Evolutionary conservation across 1,140 invertebrate species (phyloP), one percentile per base, ranked within the genome.

Genomic region (Nomia melanderi): DNA sequence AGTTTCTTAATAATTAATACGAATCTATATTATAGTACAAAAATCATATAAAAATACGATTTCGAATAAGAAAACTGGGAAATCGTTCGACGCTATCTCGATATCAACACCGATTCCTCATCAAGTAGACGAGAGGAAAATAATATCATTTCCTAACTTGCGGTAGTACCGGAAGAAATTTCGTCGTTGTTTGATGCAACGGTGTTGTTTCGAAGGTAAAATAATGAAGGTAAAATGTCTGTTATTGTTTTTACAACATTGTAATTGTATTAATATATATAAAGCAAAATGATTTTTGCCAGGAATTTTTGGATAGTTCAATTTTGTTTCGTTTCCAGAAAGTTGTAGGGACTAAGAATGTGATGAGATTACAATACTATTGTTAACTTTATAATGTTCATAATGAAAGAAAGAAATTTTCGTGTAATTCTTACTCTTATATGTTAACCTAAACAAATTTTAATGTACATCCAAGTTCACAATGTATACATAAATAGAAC

Each of bases 201-300:
- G 66, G 81, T 83, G 72, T 77, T 82, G 69, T 86, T 83, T 89
- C 77, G 89, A 90, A 90, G 89, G 89, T 90, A 90, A 90, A 89
- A 87, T 72, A 81, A 90, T 90, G 88, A 89, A 90, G 89, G 89
- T 90, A 90, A 87, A 89, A 82, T 82, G 71, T 73, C 63, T 4
- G 47, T 44, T 71, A 57, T 77, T 44, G 44, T 33, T 23, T 25
- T 41, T 31, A 20, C 29, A 25, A 31, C 14, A 62, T 72, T 70
- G 8, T 29, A 44, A 23, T 23, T 53, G 62, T 66, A 56, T n/a
- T 71, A 70, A 63, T 57, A 64, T 39, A 67, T 69, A 67, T 60
- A 36, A 17, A 17, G 14, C 41, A 17, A 44, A 11, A 20, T 14
- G 4, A 14, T 17, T 20, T 17, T 9, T 57, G n/a, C 0, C 1